Base-by-base conservation (phyloP, 2,888 invertebrate species). In the Lacanobia oleracea region DNA sequence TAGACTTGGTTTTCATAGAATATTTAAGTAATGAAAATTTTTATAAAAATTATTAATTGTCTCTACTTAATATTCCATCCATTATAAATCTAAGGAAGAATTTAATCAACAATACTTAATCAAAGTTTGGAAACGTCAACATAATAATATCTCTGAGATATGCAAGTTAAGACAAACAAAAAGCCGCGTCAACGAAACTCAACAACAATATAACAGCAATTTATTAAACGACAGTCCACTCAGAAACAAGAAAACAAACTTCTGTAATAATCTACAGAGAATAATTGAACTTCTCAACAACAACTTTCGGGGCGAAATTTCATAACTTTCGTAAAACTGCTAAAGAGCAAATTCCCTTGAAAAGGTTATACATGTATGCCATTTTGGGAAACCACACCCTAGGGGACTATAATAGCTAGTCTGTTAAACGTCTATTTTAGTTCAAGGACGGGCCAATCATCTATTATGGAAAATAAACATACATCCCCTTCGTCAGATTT, bases 291-390 rank as follows among this genome's bases (percentile, higher is more conserved):
- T 85, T 76, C 71, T 54, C 16, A 71, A 67, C 76, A 67, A 75
- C n/a, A 76, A 72, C 40, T 82, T 82, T 83, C 51, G 12, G 50
- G 54, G 33, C 45, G 16, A 67, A 80, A 76, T 69, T 84, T 75
- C 61, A 72, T 84, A 84, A 81, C 67, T 84, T 86, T 37, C n/a
- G 43, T 53, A 59, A 61, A 74, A 72, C 79, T 73, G 61, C 59
- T 73, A 72, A 81, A 72, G 71, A 72, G 63, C 74, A 77, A 69
- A 80, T 71, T 79, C 72, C 63, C 56, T 27, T 83, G 79, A 81
- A 87, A 87, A 85, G 84, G 87, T 82, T 69, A 81, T 70, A 60
- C 70, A 51, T 62, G 74, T 81, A 67, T 83, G 88, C 80, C 85
- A 86, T 87, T 85, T 82, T 77, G 64, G 76, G 71, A 21, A 75